Conservation (phyloP, 2,797 vertebrate species). For the Amblyraja radiata region DNA sequence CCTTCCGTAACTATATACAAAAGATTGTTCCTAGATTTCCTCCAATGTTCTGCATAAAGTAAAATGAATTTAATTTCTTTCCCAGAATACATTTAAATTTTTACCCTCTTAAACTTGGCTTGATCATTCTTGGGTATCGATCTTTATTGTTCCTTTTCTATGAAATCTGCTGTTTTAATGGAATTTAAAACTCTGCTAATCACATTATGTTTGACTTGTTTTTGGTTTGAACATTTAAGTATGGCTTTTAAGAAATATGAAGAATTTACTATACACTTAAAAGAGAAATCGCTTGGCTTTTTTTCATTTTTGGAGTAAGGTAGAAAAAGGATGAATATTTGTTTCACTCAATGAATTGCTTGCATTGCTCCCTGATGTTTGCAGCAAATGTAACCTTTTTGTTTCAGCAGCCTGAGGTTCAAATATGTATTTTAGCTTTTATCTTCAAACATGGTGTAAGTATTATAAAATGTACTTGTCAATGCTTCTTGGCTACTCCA, state of each 20-base stretch:
- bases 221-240: background rate
- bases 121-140: background rate
- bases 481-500: background rate
- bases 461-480: background rate
- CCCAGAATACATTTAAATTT: background rate
- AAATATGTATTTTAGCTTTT: conserved; percentile 4
- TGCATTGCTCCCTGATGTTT: background rate
- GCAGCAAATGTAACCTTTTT: background rate
- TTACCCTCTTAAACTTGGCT: background rate
- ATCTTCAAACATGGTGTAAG: background rate
- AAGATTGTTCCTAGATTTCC: background rate
- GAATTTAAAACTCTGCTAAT: background rate
- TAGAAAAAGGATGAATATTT: background rate
- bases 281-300: background rate
- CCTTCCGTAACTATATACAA: background rate
- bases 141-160: background rate
- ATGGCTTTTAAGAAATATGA: background rate
- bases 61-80: background rate
- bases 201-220: background rate
- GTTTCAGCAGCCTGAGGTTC: background rate
- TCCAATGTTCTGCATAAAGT: background rate
- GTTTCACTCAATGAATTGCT: background rate
- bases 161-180: background rate
- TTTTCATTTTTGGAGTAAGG: background rate
- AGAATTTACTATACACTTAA: background rate